Evolutionary conservation across 2,888 invertebrate species (phyloP).

Genomic region (Nomada hirtipes): DNA sequence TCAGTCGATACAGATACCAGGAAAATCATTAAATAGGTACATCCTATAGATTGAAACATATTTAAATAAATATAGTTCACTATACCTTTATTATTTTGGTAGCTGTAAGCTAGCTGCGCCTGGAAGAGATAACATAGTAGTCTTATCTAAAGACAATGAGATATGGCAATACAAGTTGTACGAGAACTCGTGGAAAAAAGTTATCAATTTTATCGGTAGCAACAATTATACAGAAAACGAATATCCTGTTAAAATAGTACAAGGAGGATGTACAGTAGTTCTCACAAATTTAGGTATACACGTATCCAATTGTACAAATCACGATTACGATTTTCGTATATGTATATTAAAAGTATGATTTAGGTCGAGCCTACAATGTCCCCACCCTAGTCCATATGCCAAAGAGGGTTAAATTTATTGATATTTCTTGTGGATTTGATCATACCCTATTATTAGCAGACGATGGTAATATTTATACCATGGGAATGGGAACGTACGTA

Average conservation of each 20-base stretch:
- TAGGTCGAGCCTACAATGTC: slow-evolving; percentile 87
- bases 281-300: slow-evolving; percentile 80
- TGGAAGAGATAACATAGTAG: slow-evolving; percentile 73
- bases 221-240: slow-evolving; percentile 67
- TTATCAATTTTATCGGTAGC: slow-evolving; percentile 73
- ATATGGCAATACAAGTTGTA: slow-evolving; percentile 79
- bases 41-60: neutral
- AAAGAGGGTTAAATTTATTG: slow-evolving; percentile 86
- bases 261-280: slow-evolving; percentile 74
- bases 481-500: slow-evolving; percentile 93
- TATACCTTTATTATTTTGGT: slow-evolving; percentile 1
- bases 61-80: neutral
- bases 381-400: slow-evolving; percentile 87
- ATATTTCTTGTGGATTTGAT: slow-evolving; percentile 92
- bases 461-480: slow-evolving; percentile 91
- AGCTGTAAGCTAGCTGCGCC: slow-evolving; percentile 75
- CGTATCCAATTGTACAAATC: neutral
- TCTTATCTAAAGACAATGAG: slow-evolving; percentile 73
- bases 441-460: slow-evolving; percentile 90
- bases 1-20: slow-evolving; percentile 73
- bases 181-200: slow-evolving; percentile 75
- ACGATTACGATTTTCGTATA: neutral
- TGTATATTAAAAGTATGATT: slow-evolving; percentile 22
- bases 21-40: slow-evolving; percentile 67
- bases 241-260: slow-evolving; percentile 74